These are phyloP conservation scores for Triops longicaudatus DNA, from an alignment of 1,140 invertebrate species.

Conservation along the genomic window DNA sequence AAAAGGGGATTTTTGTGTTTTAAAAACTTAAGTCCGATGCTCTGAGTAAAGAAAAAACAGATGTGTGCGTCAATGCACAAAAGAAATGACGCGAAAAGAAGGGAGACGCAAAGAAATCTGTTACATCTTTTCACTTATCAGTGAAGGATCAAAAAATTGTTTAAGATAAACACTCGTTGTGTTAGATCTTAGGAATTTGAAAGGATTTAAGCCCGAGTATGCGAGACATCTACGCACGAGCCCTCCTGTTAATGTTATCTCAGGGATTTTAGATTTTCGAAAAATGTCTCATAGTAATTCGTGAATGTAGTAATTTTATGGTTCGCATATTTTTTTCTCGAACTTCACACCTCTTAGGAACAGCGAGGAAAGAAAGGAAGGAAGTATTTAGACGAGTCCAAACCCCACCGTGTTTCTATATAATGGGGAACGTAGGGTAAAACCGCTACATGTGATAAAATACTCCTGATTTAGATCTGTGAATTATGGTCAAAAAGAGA, in stretches of 20 bases:
- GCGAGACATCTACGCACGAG: not conserved
- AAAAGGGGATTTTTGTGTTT: not conserved
- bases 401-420: no score
- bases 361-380: no score
- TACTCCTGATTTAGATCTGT: no score
- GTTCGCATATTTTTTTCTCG: no score
- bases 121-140: not conserved
- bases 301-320: no score
- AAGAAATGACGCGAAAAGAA: not conserved
- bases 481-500: no score
- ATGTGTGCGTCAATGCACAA: conserved; percentile 11
- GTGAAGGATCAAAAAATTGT: not conserved
- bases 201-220: not conserved
- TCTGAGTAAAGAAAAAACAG: not conserved
- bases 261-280: not conserved
- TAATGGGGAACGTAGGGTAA: no score
- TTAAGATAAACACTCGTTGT: not conserved
- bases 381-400: no score
- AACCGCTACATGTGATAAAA: no score
- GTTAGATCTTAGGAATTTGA: no score
- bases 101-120: not conserved
- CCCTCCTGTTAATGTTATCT: not conserved
- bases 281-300: not conserved
- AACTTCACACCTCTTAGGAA: no score
- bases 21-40: not conserved